Percentiles rank a stretch among this genome's conserved stretches.
These are phyloP conservation scores for Myripristis murdjan DNA, from an alignment of 2,797 vertebrate species.

Conservation along the genomic window DNA sequence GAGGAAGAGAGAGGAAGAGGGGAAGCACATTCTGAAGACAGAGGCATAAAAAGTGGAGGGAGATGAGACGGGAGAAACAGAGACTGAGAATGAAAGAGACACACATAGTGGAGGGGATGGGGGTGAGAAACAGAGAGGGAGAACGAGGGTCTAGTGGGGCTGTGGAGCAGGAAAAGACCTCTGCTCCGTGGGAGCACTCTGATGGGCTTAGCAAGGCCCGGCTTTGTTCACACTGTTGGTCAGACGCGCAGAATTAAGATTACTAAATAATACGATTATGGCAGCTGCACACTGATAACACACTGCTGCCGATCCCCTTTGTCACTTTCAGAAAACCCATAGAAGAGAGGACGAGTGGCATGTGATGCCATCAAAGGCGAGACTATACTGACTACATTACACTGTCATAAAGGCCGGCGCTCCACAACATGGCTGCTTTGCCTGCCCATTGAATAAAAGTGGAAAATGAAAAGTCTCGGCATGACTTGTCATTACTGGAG, in stretches of 20 bases:
- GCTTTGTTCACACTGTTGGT: constrained; percentile 81
- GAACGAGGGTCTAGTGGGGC: constrained; percentile 56
- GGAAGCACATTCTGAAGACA: constrained; percentile 47
- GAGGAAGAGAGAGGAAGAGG: constrained; percentile 6
- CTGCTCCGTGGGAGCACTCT: constrained; percentile 75
- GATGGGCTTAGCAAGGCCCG: constrained; percentile 79
- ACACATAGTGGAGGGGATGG: constrained; percentile 43
- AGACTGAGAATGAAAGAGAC: constrained; percentile 60
- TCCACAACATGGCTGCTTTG: constrained; percentile 48
- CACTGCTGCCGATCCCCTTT: constrained; percentile 71
- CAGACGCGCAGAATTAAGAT: constrained; percentile 82
- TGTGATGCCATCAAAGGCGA: constrained; percentile 72
- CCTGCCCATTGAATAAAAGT: constrained; percentile 24
- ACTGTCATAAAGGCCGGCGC: constrained; percentile 32
- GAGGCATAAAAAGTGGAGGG: constrained; percentile 41
- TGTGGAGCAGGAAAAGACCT: constrained; percentile 79
- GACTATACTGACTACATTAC: constrained; percentile 57
- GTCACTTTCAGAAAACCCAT: constrained; percentile 70
- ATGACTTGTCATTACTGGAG: constrained; percentile 23
- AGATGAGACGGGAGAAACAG: constrained; percentile 40
- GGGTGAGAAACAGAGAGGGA: constrained; percentile 60
- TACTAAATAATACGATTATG: constrained; percentile 86
- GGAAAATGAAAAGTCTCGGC: constrained; percentile 17
- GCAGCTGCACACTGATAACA: constrained; percentile 80
- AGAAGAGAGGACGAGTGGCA: constrained; percentile 61